These are phyloP conservation scores for Eupithecia vulgata DNA, from an alignment of 2,888 invertebrate species.

Conservation along the genomic window DNA sequence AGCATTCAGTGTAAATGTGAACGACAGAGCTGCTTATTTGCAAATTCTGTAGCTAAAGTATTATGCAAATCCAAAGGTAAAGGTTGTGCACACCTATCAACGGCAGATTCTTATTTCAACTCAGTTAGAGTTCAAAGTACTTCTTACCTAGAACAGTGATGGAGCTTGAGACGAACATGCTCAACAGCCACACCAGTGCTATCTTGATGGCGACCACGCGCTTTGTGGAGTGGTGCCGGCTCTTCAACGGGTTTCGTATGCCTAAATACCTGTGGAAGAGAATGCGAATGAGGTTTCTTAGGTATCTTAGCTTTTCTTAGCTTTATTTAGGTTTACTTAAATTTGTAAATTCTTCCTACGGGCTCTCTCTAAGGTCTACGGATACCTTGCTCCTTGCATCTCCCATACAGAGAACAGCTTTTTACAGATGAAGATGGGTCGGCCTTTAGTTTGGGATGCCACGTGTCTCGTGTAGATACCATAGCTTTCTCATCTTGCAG, in stretches of 20 bases:
- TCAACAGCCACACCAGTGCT: constrained; percentile 95
- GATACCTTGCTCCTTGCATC: too few species aligned
- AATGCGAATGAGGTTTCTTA: not conserved
- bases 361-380: too few species aligned
- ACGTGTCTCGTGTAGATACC: too few species aligned
- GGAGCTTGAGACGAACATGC: constrained; percentile 94
- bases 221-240: constrained; percentile 92
- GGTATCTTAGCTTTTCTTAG: too few species aligned
- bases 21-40: constrained; percentile 22
- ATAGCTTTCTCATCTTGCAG: too few species aligned
- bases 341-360: too few species aligned
- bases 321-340: too few species aligned
- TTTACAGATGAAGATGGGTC: too few species aligned
- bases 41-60: constrained; percentile 15
- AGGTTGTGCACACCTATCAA: not conserved
- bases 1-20: not conserved
- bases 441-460: too few species aligned
- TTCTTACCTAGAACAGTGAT: constrained; percentile 93
- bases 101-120: too few species aligned
- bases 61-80: constrained; percentile 23
- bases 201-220: constrained; percentile 94
- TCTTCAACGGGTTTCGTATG: constrained; percentile 94
- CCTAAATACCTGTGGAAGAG: constrained; percentile 88
- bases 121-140: not conserved
- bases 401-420: too few species aligned